phyloP scores from a whole-genome alignment of 2,888 invertebrate species.

The Physocephala rufipes region DNA sequence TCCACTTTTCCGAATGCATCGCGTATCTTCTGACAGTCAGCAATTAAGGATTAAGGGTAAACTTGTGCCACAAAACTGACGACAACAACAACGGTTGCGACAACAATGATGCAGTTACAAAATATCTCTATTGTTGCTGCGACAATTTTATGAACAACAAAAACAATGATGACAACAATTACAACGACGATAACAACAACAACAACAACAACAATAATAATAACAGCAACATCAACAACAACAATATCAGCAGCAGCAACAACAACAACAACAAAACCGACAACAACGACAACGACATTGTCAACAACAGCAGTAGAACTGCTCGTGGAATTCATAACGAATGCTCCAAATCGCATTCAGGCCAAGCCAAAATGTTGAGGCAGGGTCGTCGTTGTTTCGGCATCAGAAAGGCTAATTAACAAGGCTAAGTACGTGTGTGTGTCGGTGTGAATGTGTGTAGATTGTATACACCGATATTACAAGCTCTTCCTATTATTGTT shows the following conservation, averaged over 20 bases:
- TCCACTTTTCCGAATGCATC: no score
- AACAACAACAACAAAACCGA: background rate
- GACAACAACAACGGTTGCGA: background rate
- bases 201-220: slow-evolving; percentile 3
- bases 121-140: no score
- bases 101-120: background rate
- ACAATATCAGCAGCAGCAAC: background rate
- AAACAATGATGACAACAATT: background rate
- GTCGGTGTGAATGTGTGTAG: slow-evolving; percentile 19
- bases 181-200: background rate
- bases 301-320: background rate
- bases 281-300: background rate
- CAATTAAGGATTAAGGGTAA: background rate
- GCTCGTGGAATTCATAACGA: background rate
- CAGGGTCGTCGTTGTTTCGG: background rate
- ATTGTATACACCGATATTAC: background rate
- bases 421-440: slow-evolving; percentile 19
- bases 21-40: background rate
- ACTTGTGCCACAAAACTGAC: background rate
- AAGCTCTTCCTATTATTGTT: background rate
- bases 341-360: background rate
- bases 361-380: slow-evolving; percentile 2
- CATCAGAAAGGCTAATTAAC: slow-evolving; percentile 7
- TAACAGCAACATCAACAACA: background rate
- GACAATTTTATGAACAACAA: no score